Evolutionary conservation across 2,888 invertebrate genomes (phyloP), one percentile per base, ranked within the genome.

Genomic region (Argyresthia albistria): DNA sequence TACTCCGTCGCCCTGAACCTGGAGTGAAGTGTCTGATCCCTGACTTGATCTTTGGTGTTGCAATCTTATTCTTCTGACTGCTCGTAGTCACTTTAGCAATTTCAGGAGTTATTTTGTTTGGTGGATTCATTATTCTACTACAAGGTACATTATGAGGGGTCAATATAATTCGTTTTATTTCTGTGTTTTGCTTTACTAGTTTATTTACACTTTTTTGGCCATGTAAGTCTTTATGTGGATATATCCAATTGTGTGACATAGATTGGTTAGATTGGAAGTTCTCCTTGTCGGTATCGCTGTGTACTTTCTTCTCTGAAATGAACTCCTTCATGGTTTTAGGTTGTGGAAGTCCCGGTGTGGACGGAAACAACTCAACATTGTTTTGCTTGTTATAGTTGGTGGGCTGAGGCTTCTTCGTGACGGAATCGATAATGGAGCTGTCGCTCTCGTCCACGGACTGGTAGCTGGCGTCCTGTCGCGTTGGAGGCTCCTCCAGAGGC

Each of bases 11-110:
- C 3, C 66, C 64, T 11, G 84, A 84, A 1, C 77, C 71, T 0
- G 82, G 81, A 4, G 83, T 80, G 52, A 77, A 83, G 56, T 61
- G 79, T 42, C 83, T 65, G 16, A 83, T 79, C 8, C 83, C 82
- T 6, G 79, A 66, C 55, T 83, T 84, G 37, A 84, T 78, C 58
- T 73, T 76, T 15, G 83, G 84, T 11, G 84, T 84, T 1, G 68
- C 70, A 6, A 68, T 65, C 59, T 77, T 82, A 60, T 79, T 80
- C 15, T 72, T 73, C 36, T 55, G 58, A 62, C 67, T 75, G 39
- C 52, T 65, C n/a, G n/a, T n/a, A 14, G 66, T 64, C 11, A 60
- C 47, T 63, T 73, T 79, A 1, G 36, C 46, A 1, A 62, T 46
- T 16, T 80, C 81, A 47, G 80, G 80, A 2, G 82, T 80, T 46